A percentile compares a stretch with the other conserved stretches of the same genome.
These are phyloP conservation scores for Alcedo quadribrachys DNA, from an alignment of 2,797 vertebrate genomes.

Conservation along the genomic window DNA sequence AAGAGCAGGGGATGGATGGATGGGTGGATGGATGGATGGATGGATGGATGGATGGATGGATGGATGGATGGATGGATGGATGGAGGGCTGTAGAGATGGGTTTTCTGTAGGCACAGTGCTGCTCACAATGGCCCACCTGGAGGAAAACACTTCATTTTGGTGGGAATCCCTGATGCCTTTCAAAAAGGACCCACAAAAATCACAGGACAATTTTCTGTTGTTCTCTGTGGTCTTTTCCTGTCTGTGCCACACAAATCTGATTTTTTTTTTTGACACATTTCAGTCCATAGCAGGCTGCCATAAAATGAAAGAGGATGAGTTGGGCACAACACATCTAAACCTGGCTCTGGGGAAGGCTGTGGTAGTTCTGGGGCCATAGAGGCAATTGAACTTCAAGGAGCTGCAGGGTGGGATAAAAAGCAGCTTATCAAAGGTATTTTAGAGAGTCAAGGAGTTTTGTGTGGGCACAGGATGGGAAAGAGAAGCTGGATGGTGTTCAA, in stretches of 20 bases:
- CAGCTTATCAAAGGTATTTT: not conserved
- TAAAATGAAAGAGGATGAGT: not conserved
- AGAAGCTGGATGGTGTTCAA: not conserved
- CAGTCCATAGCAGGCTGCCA: not conserved
- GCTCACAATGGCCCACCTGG: not conserved
- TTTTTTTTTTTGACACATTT: not conserved
- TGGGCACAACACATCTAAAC: rapidly evolving
- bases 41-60: not conserved
- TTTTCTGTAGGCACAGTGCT: not conserved
- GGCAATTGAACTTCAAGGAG: not conserved
- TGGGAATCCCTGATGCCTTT: not conserved
- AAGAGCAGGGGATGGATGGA: not conserved
- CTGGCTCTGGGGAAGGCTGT: not conserved
- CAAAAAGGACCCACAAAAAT: not conserved
- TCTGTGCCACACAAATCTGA: not conserved
- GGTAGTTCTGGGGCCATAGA: rapidly evolving
- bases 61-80: not conserved
- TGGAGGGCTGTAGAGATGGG: not conserved
- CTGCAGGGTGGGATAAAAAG: not conserved
- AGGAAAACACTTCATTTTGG: not conserved
- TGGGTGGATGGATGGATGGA: not conserved
- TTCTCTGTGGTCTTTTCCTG: not conserved
- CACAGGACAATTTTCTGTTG: not conserved
- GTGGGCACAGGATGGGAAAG: rapidly evolving
- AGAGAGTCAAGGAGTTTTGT: not conserved